Evolutionary conservation across 2,797 vertebrate genomes (phyloP).

Genomic region (Knipowitschia caucasica): DNA sequence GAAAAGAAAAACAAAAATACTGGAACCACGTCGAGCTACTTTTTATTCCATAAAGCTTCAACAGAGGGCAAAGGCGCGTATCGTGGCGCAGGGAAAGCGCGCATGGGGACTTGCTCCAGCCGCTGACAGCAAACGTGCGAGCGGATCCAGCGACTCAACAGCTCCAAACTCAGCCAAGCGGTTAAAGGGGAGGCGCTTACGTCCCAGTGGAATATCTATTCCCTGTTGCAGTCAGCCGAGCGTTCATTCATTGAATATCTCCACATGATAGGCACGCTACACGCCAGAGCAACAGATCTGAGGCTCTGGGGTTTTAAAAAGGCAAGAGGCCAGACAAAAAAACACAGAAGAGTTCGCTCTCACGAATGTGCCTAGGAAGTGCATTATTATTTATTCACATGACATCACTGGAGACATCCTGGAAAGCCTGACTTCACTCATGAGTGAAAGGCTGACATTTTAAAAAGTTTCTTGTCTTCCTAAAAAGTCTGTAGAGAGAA

Average conservation of each 20-base stretch:
- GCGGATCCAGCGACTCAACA: conserved; percentile 46
- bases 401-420: conserved; percentile 44
- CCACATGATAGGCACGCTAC: conserved; percentile 28
- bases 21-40: neutral
- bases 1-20: no score
- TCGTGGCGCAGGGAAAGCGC: conserved; percentile 8
- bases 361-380: conserved; percentile 34
- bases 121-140: conserved; percentile 52
- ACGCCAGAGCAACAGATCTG: conserved; percentile 33
- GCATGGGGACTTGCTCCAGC: conserved; percentile 34
- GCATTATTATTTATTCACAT: conserved; percentile 61
- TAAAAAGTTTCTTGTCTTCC: conserved; percentile 8
- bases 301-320: conserved; percentile 1
- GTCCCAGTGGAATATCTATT: conserved; percentile 54
- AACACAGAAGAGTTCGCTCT: conserved; percentile 4
- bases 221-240: conserved; percentile 54
- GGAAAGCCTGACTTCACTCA: conserved; percentile 17
- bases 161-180: conserved; percentile 56
- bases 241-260: conserved; percentile 58
- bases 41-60: conserved; percentile 8
- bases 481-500: neutral
- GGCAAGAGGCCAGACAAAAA: conserved; percentile 8
- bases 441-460: conserved; percentile 5
- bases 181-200: conserved; percentile 75
- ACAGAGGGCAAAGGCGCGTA: neutral